phyloP scores from a whole-genome alignment of 2,113 vertebrate genomes.

The Vidua chalybeata region DNA sequence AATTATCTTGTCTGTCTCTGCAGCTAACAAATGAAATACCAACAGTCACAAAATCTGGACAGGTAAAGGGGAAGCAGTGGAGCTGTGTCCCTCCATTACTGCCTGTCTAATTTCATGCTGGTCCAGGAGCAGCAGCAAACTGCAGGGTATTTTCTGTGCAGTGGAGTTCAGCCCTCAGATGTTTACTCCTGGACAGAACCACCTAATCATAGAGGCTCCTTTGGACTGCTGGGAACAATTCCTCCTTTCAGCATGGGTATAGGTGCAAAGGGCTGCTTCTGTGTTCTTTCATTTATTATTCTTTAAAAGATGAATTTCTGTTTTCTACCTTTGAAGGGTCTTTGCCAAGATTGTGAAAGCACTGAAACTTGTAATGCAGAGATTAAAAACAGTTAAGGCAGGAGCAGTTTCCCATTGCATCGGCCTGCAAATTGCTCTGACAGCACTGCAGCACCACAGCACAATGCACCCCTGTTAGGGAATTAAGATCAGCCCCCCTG shows the following conservation, averaged over 20 bases:
- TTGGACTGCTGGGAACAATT: background rate
- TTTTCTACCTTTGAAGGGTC: background rate
- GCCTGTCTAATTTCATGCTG: background rate
- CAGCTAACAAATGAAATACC: background rate
- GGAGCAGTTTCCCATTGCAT: background rate
- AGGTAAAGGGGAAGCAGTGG: background rate
- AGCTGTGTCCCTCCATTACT: accelerated
- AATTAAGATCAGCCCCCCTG: background rate
- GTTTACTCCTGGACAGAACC: background rate
- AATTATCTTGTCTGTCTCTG: background rate
- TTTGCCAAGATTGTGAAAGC: background rate
- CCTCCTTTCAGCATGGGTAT: background rate
- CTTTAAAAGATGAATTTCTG: background rate
- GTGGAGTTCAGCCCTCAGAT: background rate
- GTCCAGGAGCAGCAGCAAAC: background rate
- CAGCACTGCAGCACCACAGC: background rate
- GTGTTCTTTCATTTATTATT: background rate
- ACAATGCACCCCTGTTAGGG: background rate
- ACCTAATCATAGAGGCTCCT: background rate
- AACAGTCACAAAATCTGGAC: background rate
- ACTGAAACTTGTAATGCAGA: background rate
- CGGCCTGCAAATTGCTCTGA: background rate
- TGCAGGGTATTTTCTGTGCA: background rate
- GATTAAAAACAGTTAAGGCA: background rate
- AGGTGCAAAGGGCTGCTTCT: background rate